phyloP scores from a whole-genome alignment of 2,797 vertebrate species.

The Bradypodion pumilum region DNA sequence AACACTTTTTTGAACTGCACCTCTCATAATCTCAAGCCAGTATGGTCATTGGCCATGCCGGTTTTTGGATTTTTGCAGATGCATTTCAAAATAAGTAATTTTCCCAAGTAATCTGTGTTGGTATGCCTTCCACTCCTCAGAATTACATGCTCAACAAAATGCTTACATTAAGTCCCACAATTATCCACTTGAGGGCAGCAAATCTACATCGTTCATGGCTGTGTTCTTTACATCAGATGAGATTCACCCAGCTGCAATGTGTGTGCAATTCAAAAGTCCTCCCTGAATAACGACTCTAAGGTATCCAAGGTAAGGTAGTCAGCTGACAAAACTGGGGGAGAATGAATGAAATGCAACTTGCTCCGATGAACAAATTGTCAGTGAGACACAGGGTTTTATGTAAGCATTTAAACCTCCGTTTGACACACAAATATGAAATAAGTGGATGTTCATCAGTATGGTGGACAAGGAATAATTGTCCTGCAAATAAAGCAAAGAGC shows the following conservation, averaged over 20 bases:
- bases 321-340: not conserved
- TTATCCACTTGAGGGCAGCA: slow-evolving; percentile 31
- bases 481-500: not conserved
- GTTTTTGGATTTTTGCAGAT: no score
- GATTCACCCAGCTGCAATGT: not conserved
- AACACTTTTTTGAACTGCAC: no score
- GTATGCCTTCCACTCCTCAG: not conserved
- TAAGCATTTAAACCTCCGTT: not conserved
- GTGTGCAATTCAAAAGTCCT: not conserved
- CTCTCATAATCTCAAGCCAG: no score
- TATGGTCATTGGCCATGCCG: no score
- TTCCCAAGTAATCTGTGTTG: no score
- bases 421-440: not conserved
- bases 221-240: no score
- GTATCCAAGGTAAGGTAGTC: no score
- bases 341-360: not conserved
- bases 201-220: not conserved
- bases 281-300: no score
- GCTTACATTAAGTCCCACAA: not conserved
- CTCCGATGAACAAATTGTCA: not conserved
- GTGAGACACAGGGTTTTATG: not conserved
- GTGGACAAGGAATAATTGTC: not conserved
- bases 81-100: no score
- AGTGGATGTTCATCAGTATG: not conserved
- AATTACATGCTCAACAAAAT: not conserved